A percentile compares a stretch with the other conserved stretches of the same genome.
Conservation (phyloP, 2,113 vertebrate genomes). For the Blennius ocellaris region DNA sequence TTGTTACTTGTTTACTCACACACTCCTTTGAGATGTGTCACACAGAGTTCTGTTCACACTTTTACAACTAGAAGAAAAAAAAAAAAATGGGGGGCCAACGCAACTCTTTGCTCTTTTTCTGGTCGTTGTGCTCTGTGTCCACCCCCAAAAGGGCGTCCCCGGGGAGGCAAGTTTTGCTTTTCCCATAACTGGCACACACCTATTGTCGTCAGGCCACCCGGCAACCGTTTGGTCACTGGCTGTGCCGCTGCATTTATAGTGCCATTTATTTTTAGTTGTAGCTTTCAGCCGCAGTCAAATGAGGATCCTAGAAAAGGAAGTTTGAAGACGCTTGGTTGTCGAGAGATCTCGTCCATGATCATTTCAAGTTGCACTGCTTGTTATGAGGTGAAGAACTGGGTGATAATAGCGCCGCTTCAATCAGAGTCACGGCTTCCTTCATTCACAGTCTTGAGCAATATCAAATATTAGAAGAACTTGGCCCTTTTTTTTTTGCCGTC, state of each 20-base stretch:
- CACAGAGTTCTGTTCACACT: not conserved
- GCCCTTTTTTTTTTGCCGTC: not conserved
- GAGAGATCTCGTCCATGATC: constrained; percentile 55
- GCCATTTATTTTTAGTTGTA: constrained; percentile 69
- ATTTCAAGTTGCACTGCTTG: constrained; percentile 35
- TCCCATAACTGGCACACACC: constrained; percentile 51
- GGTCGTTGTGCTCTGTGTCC: constrained; percentile 25
- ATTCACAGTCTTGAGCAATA: not conserved
- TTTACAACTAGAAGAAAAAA: not conserved
- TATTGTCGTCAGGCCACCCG: constrained; percentile 34
- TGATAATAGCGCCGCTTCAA: constrained; percentile 24
- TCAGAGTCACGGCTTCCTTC: constrained; percentile 20
- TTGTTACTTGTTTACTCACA: too few species aligned
- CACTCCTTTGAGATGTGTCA: too few species aligned
- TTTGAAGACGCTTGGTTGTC: constrained; percentile 64
- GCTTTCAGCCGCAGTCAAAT: constrained; percentile 79
- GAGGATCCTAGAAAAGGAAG: constrained; percentile 80
- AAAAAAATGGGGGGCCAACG: not conserved
- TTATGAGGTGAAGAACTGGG: constrained; percentile 22
- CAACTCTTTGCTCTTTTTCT: too few species aligned
- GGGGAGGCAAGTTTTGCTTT: constrained; percentile 28
- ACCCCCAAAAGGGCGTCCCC: constrained; percentile 17
- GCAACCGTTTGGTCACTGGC: constrained; percentile 57
- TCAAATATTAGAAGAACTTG: not conserved
- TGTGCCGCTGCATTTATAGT: constrained; percentile 51